Evolutionary conservation across 2,888 invertebrate species (phyloP).

Genomic region (Plebejus melissa): DNA sequence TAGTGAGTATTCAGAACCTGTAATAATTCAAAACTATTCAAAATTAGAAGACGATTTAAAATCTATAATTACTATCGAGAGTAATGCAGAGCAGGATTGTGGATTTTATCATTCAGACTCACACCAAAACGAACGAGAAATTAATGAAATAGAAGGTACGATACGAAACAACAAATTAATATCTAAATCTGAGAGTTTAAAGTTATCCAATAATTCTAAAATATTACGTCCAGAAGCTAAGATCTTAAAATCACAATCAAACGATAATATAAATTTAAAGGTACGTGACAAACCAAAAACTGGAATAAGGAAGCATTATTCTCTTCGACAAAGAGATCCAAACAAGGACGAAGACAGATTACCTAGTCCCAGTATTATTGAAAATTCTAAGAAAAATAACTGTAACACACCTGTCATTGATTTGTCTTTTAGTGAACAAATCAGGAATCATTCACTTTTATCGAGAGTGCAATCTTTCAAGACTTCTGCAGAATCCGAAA

Average conservation of each 20-base stretch:
- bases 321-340: constrained; percentile 70
- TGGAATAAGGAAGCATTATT: constrained; percentile 71
- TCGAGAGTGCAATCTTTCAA: constrained; percentile 72
- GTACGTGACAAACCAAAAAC: constrained; percentile 49
- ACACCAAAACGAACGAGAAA: constrained; percentile 73
- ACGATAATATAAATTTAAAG: constrained; percentile 59
- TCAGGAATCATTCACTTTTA: constrained; percentile 56
- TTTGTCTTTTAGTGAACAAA: constrained; percentile 47
- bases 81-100: constrained; percentile 63
- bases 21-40: constrained; percentile 59
- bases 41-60: constrained; percentile 72
- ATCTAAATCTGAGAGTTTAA: constrained; percentile 68
- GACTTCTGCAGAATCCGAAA: constrained; percentile 68
- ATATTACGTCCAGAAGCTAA: constrained; percentile 53
- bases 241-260: constrained; percentile 61
- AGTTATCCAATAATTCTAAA: constrained; percentile 48
- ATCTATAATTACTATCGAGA: constrained; percentile 68
- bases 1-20: constrained; percentile 57
- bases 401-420: constrained; percentile 32
- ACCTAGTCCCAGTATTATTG: constrained; percentile 63
- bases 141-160: constrained; percentile 74
- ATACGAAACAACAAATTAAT: constrained; percentile 71
- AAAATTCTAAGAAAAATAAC: constrained; percentile 44
- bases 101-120: constrained; percentile 58
- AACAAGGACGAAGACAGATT: constrained; percentile 59